Conservation (phyloP, 2,113 vertebrate species). For the Origma solitaria region DNA sequence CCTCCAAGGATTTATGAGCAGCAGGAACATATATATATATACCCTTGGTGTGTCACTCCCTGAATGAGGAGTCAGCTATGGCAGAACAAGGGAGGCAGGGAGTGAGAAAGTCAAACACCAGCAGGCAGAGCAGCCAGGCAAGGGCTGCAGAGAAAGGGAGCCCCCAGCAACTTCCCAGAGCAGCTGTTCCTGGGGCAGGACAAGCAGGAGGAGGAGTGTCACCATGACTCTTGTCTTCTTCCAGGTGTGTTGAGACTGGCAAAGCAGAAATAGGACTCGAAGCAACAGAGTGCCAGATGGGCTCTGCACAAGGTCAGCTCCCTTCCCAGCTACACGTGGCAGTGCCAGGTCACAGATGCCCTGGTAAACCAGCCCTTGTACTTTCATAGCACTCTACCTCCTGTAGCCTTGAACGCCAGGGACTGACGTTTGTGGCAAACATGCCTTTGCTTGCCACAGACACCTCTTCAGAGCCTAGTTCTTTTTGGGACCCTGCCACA, state of each 20-base stretch:
- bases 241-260: background rate
- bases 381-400: background rate
- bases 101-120: constrained; percentile 29
- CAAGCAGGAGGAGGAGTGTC: fast-evolving
- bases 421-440: background rate
- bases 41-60: background rate
- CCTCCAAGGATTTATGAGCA: constrained; percentile 8
- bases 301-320: background rate
- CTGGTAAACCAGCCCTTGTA: background rate
- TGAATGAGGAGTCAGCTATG: background rate
- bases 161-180: background rate
- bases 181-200: background rate
- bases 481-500: background rate
- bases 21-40: background rate
- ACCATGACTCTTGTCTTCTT: background rate
- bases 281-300: background rate
- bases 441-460: background rate
- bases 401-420: background rate
- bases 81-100: background rate
- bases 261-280: background rate
- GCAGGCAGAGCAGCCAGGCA: background rate
- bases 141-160: background rate
- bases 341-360: background rate
- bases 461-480: background rate
- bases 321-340: background rate